These are phyloP conservation scores for Morelia viridis DNA, from an alignment of 2,797 vertebrate genomes.

Conservation along the genomic window DNA sequence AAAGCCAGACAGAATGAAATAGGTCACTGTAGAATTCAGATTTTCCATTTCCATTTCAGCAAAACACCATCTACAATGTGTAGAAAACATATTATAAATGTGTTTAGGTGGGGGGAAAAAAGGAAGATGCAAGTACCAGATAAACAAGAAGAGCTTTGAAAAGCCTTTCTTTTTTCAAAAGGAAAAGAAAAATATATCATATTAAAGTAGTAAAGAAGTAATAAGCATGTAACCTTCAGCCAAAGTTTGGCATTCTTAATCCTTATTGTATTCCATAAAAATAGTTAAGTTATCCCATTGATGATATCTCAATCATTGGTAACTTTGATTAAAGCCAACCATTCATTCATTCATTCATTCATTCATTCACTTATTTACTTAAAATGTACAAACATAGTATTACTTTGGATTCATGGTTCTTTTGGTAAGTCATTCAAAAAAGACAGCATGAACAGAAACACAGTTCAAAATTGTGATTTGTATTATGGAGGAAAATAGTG, in stretches of 20 bases:
- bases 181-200: background rate
- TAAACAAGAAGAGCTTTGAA: background rate
- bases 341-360: background rate
- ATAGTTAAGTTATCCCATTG: background rate
- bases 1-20: constrained; percentile 52
- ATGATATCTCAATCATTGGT: background rate
- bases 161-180: background rate
- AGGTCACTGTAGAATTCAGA: background rate
- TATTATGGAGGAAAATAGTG: background rate
- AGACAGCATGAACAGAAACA: background rate
- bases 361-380: background rate
- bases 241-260: background rate
- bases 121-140: background rate
- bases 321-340: background rate
- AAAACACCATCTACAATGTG: background rate
- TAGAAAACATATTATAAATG: background rate
- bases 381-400: background rate
- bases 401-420: background rate
- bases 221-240: background rate
- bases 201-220: background rate
- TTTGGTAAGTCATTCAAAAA: background rate
- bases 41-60: constrained; percentile 22
- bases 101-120: no score
- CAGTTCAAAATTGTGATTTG: background rate
- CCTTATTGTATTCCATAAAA: background rate